These are phyloP conservation scores for Pyrrhura leucotis DNA, from an alignment of 2,797 vertebrate genomes.

Conservation along the genomic window DNA sequence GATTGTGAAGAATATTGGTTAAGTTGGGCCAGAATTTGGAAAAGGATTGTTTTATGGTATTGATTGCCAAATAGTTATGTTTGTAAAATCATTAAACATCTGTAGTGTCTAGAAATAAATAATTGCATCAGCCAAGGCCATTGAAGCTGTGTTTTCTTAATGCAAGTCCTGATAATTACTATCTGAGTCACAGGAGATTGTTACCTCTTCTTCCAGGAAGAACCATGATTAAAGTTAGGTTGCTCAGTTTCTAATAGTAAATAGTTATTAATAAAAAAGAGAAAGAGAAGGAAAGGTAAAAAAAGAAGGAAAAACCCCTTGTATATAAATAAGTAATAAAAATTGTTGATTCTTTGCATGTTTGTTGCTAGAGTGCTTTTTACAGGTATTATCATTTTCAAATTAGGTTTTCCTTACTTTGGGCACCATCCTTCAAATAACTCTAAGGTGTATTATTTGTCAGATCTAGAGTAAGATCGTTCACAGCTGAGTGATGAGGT, in stretches of 20 bases:
- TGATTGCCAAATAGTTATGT: not conserved
- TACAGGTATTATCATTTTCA: not conserved
- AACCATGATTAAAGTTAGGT: not conserved
- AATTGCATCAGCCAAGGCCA: not conserved
- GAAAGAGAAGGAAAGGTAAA: not conserved
- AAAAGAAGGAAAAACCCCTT: fast-evolving
- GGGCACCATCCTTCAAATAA: not conserved
- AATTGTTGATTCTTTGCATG: not conserved
- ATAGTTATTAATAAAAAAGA: not conserved
- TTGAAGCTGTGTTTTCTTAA: not conserved
- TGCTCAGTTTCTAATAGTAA: not conserved
- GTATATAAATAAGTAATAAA: not conserved
- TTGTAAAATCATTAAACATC: not conserved
- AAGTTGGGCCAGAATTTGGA: not conserved
- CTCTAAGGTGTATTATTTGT: not conserved
- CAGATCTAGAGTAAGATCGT: not conserved
- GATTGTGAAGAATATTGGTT: not conserved
- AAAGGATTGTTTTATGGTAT: not conserved
- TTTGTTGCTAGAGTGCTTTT: not conserved
- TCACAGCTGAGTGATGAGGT: not conserved
- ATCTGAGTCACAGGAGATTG: not conserved
- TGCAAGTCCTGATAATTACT: not conserved
- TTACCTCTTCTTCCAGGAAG: not conserved
- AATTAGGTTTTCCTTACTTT: not conserved
- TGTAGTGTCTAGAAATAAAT: not conserved